Conservation (phyloP, 1,140 invertebrate species). For the Trichomalopsis sarcophagae region DNA sequence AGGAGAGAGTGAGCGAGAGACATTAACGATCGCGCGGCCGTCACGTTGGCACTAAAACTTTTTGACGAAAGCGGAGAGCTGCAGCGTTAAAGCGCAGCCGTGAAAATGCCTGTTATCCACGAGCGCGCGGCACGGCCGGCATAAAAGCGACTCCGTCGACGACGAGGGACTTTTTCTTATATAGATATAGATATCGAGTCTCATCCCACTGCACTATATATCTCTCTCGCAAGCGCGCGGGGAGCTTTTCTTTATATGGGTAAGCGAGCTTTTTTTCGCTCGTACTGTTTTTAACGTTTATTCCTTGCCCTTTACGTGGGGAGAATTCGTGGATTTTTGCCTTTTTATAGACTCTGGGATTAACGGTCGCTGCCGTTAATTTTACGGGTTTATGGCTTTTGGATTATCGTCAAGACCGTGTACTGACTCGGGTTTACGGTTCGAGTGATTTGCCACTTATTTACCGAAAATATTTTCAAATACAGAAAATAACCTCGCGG, state of each 20-base stretch:
- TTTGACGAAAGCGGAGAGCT: slow-evolving; percentile 17
- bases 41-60: slow-evolving; percentile 21
- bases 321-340: neutral
- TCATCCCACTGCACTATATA: neutral
- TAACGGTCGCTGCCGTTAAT: neutral
- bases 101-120: slow-evolving; percentile 4
- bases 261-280: neutral
- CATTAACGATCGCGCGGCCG: neutral
- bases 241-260: neutral
- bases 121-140: neutral
- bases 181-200: neutral
- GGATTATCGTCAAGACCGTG: neutral
- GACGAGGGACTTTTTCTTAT: neutral
- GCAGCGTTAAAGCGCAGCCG: neutral
- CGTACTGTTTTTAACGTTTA: neutral
- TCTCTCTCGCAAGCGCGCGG: neutral
- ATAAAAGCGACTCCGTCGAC: neutral
- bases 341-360: neutral
- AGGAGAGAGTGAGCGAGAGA: neutral
- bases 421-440: neutral
- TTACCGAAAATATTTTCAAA: neutral
- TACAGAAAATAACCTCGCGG: no score
- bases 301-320: neutral
- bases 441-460: neutral
- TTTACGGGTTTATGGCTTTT: neutral